Percentiles rank a stretch among this genome's conserved stretches.
Evolutionary conservation across 2,113 vertebrate species (phyloP).

Genomic region (Lamprotornis superbus): DNA sequence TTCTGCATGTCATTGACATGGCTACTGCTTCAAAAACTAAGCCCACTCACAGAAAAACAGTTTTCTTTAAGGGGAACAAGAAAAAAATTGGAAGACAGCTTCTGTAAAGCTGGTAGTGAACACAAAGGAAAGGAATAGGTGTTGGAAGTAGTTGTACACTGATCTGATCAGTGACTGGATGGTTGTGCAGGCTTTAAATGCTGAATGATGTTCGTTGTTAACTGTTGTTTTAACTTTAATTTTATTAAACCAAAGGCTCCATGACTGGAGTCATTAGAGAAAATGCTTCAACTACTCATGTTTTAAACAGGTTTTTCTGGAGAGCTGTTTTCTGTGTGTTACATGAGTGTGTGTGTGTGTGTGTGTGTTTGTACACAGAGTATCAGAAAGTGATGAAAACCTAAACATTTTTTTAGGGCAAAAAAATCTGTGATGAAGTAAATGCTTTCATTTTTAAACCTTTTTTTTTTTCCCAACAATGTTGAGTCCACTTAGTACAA

Average conservation of each 20-base stretch:
- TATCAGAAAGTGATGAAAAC: not conserved
- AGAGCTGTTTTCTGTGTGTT: not conserved
- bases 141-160: not conserved
- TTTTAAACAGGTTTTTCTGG: not conserved
- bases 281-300: not conserved
- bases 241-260: not conserved
- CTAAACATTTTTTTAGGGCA: not conserved
- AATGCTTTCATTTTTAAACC: not conserved
- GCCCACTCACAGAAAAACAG: not conserved
- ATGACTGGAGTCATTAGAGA: not conserved
- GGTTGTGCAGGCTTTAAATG: not conserved
- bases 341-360: accelerated
- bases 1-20: not conserved
- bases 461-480: not conserved
- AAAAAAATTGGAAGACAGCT: not conserved
- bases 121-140: not conserved
- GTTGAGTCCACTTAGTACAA: not conserved
- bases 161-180: not conserved
- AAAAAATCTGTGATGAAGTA: not conserved
- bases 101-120: not conserved
- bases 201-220: not conserved
- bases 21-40: not conserved
- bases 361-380: accelerated
- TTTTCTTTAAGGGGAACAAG: not conserved
- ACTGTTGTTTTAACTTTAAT: not conserved